Evolutionary conservation across 2,797 vertebrate species (phyloP), one percentile per base, ranked within the genome.

Genomic region (Cephalopachus bancanus): DNA sequence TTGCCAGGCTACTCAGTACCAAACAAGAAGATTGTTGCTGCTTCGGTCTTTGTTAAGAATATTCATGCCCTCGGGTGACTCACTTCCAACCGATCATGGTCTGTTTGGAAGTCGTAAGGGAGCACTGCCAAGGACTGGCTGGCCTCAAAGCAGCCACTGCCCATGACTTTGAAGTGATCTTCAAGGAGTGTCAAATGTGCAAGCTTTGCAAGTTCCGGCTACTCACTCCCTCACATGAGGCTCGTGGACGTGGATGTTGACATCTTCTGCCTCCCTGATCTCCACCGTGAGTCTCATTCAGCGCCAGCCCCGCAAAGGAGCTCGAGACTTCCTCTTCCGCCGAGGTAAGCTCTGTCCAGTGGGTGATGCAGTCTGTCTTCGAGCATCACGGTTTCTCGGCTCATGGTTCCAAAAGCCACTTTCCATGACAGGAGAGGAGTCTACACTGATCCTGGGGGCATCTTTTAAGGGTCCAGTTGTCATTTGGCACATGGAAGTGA

Each of bases 11-110:
- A 89, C 67, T 93, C n/a, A 72, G 11, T 33, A 93, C 15, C 76
- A 62, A 96, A 85, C 17, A 83, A 92, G 37, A 96, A 93, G 91
- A 72, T 60, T n/a, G 33, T 76, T 57, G 89, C 87, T 44, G 53
- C 86, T 84, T 92, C 24, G 12, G 10, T 64, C 51, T 93, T 88
- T 87, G 22, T 74, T 87, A 67, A 67, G 60, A 88, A 84, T 64
- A 74, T 67, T 37, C 37, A 37, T 37, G 37, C 37, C 37, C 37
- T 37, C 37, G 37, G 37, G 3, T 37, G 37, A 37, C 37, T 37
- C 3, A 37, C 37, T 37, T 37, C 37, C 37, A 37, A 37, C 37
- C 37, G 37, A 37, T 37, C 37, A 37, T 37, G 37, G 37, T 37
- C 37, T 37, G 37, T 37, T 37, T 37, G 37, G 37, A 37, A 37